Conservation (phyloP, 2,113 vertebrate species). For the Sarotherodon lohbergeri region DNA sequence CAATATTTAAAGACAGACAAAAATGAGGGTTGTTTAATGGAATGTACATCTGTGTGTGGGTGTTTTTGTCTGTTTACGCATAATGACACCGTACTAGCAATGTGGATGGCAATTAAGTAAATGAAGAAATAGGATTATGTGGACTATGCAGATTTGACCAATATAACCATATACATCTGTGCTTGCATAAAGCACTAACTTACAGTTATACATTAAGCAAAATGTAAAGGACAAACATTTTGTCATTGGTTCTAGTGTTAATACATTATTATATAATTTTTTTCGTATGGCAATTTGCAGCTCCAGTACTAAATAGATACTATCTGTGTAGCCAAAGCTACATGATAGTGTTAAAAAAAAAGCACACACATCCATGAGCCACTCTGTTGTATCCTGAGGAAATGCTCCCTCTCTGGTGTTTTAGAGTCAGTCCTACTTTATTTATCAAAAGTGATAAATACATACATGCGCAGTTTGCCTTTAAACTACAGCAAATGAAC, state of each 20-base stretch:
- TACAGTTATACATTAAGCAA: not conserved
- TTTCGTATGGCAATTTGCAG: not conserved
- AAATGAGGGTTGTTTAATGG: not conserved
- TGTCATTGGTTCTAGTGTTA: not conserved
- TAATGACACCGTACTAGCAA: constrained; percentile 1
- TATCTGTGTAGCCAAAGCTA: not conserved
- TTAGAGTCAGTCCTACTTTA: not conserved
- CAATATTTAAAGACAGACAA: not conserved
- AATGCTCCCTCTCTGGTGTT: not conserved
- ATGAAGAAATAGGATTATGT: constrained; percentile 25
- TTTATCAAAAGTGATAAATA: not conserved
- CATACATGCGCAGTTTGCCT: not conserved
- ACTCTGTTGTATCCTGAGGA: not conserved
- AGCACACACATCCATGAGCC: not conserved
- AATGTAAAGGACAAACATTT: not conserved
- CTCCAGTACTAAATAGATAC: not conserved
- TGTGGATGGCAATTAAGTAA: constrained; percentile 30
- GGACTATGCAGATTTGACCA: not conserved
- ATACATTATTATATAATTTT: not conserved
- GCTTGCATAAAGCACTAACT: not conserved
- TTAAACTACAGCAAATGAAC: not conserved
- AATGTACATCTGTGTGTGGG: constrained; percentile 25
- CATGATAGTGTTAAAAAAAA: not conserved
- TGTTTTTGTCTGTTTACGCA: constrained; percentile 39
- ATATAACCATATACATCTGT: not conserved